Evolutionary conservation across 2,113 vertebrate genomes (phyloP).

Genomic region (Aspidoscelis tigris): DNA sequence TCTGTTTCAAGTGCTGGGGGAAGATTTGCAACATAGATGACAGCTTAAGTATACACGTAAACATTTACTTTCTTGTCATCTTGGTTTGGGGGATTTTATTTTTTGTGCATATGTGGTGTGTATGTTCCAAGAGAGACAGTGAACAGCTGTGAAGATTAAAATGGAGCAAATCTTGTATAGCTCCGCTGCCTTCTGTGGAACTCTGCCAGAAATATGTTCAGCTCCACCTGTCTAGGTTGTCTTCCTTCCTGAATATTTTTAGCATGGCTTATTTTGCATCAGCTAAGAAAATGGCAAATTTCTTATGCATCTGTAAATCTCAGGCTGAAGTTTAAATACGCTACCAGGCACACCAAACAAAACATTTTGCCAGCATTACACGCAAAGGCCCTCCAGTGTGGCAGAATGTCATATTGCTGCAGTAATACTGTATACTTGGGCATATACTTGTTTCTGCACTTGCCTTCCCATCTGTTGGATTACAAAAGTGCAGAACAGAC

Average conservation of each 20-base stretch:
- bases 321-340: background rate
- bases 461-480: too few species aligned
- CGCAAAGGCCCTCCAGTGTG: background rate
- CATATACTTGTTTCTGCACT: too few species aligned
- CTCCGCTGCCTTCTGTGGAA: background rate
- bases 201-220: background rate
- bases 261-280: background rate
- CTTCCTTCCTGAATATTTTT: slow-evolving; percentile 13
- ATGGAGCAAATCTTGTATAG: slow-evolving; percentile 5
- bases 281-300: background rate
- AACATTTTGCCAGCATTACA: background rate
- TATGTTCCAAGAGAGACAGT: slow-evolving; percentile 8
- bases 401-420: background rate
- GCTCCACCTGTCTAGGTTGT: background rate
- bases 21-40: background rate
- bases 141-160: slow-evolving; percentile 21
- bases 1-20: background rate
- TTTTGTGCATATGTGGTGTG: background rate
- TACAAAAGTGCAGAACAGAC: too few species aligned
- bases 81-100: background rate
- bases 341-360: background rate
- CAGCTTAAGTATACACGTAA: background rate
- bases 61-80: background rate
- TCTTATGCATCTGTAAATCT: background rate
- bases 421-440: background rate